Percentiles rank a stretch among this genome's conserved stretches.
Evolutionary conservation across 1,140 invertebrate genomes (phyloP).

Genomic region (Polypedilum pembai): DNA sequence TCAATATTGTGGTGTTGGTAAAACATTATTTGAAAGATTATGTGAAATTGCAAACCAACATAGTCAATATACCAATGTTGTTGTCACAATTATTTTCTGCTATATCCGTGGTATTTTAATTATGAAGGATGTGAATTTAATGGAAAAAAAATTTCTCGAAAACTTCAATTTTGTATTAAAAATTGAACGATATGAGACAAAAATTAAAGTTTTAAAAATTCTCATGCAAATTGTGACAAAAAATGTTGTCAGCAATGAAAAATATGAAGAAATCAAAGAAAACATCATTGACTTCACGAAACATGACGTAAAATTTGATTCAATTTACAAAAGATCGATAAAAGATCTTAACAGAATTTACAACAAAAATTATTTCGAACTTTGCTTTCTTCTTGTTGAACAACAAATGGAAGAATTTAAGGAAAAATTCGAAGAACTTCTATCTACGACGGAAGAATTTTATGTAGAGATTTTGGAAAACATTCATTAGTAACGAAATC

Average conservation of each 20-base stretch:
- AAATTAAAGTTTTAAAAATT: neutral
- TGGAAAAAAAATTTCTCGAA: neutral
- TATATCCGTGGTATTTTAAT: neutral
- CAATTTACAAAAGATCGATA: neutral
- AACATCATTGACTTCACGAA: neutral
- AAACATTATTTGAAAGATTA: neutral
- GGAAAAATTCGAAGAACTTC: neutral
- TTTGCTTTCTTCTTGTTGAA: neutral
- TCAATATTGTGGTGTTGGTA: neutral
- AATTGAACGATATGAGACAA: neutral
- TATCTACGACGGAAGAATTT: neutral
- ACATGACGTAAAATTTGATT: neutral
- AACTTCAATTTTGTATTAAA: neutral
- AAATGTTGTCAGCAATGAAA: neutral
- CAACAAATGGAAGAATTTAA: neutral
- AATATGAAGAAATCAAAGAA: neutral
- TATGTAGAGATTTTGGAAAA: neutral
- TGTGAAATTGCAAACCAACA: neutral
- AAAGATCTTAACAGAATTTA: neutral
- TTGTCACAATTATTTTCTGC: neutral
- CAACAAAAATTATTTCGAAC: neutral
- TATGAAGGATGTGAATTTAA: neutral
- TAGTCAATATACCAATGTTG: neutral
- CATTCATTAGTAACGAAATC: neutral
- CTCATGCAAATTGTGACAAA: neutral